Evolutionary conservation across 2,113 vertebrate species (phyloP).

Genomic region (Buteo buteo): DNA sequence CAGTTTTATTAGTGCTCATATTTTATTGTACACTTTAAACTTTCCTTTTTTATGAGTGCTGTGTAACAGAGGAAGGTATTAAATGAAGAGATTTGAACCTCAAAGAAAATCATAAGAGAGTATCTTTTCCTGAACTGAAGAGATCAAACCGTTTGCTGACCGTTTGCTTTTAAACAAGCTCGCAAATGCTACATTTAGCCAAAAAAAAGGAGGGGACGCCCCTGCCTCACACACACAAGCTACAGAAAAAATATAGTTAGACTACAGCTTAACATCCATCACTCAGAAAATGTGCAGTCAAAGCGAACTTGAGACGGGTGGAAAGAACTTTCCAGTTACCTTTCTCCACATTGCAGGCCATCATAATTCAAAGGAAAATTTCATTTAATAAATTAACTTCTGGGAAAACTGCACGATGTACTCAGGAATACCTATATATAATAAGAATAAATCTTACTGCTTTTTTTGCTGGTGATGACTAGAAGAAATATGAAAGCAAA

Average conservation of each 20-base stretch:
- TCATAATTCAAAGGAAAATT: constrained; percentile 51
- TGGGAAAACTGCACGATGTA: not conserved
- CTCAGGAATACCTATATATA: constrained; percentile 8
- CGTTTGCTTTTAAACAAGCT: constrained; percentile 1
- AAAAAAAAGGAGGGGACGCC: not conserved
- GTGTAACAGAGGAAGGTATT: constrained; percentile 68
- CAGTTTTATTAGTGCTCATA: constrained; percentile 72
- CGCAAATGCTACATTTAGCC: not conserved
- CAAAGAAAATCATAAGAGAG: constrained; percentile 56
- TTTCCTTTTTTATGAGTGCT: constrained; percentile 60
- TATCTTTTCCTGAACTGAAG: constrained; percentile 32
- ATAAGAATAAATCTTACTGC: constrained; percentile 14
- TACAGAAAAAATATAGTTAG: not conserved
- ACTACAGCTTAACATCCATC: not conserved
- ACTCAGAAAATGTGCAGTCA: constrained; percentile 31
- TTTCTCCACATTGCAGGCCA: not conserved
- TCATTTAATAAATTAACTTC: constrained; percentile 56
- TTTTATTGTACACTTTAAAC: constrained; percentile 76
- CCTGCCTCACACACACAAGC: not conserved
- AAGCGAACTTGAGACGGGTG: constrained; percentile 15
- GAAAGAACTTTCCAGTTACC: constrained; percentile 41
- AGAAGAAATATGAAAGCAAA: constrained; percentile 26
- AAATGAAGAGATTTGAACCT: constrained; percentile 70
- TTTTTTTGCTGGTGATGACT: constrained; percentile 32
- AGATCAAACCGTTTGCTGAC: constrained; percentile 45